A percentile compares a stretch with the other conserved stretches of the same genome.
phyloP scores from a whole-genome alignment of 1,140 invertebrate genomes.

The Odontomachus brunneus region DNA sequence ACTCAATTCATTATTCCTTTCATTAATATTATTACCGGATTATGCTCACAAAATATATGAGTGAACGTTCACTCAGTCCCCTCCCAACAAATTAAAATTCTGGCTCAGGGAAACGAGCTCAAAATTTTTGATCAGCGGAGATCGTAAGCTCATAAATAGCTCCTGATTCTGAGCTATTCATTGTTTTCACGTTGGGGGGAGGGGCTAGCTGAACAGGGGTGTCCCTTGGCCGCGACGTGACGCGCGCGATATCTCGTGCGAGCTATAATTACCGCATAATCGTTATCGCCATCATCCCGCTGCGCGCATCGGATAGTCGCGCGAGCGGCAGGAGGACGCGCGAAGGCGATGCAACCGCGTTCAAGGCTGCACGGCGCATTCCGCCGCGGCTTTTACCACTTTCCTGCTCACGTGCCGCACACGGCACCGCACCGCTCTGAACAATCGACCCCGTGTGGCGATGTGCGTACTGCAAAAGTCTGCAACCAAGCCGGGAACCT shows the following conservation, averaged over 20 bases:
- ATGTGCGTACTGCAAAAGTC: slow-evolving; percentile 30
- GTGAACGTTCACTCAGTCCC: too few relatives aligned
- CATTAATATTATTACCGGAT: too few relatives aligned
- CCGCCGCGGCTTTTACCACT: slow-evolving; percentile 67
- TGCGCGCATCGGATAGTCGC: neutral
- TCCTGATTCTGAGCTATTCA: too few relatives aligned
- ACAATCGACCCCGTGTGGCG: slow-evolving; percentile 1
- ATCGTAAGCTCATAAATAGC: too few relatives aligned
- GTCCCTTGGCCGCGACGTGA: neutral
- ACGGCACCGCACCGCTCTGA: neutral
- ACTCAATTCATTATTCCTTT: too few relatives aligned
- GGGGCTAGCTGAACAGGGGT: too few relatives aligned
- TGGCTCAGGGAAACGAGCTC: too few relatives aligned
- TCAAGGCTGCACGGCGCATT: slow-evolving; percentile 60
- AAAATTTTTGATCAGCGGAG: too few relatives aligned
- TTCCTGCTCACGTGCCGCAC: slow-evolving; percentile 63
- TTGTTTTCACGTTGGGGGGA: too few relatives aligned
- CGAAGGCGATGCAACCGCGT: slow-evolving; percentile 55
- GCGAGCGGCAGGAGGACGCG: neutral
- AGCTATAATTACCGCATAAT: neutral
- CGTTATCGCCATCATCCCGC: neutral
- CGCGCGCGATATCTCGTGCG: neutral
- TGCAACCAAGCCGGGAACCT: slow-evolving; percentile 53
- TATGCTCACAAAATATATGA: too few relatives aligned
- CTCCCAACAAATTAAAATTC: too few relatives aligned